Conservation (phyloP, 2,113 vertebrate genomes). For the Mohoua ochrocephala region DNA sequence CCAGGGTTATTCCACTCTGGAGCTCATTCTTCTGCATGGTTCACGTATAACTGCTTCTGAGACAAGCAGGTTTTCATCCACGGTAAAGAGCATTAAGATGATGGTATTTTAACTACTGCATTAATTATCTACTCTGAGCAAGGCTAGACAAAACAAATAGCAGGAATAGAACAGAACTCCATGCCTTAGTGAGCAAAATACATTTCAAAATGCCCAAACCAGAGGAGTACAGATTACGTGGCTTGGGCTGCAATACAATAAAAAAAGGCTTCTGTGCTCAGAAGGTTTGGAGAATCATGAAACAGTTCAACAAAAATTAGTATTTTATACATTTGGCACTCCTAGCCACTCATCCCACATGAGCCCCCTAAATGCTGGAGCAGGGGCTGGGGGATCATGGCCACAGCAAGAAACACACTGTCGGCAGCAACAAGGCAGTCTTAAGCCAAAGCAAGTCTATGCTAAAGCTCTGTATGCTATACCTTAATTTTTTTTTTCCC, state of each 20-base stretch:
- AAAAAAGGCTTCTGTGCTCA: not conserved
- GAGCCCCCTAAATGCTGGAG: not conserved
- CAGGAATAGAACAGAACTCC: not conserved
- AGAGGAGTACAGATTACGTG: not conserved
- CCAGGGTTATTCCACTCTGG: not conserved
- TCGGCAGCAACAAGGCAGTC: rapidly evolving
- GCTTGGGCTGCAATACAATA: not conserved
- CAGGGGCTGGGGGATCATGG: not conserved
- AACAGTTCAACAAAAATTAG: not conserved
- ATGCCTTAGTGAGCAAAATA: not conserved
- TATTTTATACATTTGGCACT: not conserved
- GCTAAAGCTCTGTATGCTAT: not conserved
- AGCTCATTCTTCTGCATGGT: not conserved
- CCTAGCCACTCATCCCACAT: not conserved
- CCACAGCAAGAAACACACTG: not conserved
- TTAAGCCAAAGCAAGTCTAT: not conserved
- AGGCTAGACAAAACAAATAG: conserved; percentile 3
- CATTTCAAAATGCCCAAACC: not conserved
- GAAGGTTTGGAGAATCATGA: not conserved
- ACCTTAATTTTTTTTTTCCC: too few relatives aligned
- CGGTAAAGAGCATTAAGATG: not conserved
- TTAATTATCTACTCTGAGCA: not conserved
- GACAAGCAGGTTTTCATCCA: not conserved
- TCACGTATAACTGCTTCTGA: not conserved
- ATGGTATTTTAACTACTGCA: not conserved